A percentile compares a stretch with the other conserved stretches of the same genome.
These are phyloP conservation scores for Venustaconcha ellipsiformis DNA, from an alignment of 1,140 invertebrate species.

Conservation along the genomic window DNA sequence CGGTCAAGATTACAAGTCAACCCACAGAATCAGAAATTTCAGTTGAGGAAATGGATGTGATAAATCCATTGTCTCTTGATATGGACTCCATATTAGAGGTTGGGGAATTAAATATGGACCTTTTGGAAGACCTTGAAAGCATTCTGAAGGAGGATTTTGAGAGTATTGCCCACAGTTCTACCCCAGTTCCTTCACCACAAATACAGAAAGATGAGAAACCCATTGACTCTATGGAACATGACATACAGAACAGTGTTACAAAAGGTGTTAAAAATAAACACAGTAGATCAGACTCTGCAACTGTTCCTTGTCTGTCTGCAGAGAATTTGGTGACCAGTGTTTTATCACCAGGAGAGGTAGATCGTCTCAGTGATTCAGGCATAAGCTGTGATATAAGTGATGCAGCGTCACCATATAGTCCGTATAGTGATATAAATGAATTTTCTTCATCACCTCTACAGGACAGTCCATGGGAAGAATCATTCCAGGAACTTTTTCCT, in stretches of 20 bases:
- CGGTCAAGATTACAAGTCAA: background rate
- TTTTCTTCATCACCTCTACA: conserved; percentile 37
- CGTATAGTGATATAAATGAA: conserved; percentile 47
- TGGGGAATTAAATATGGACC: conserved; percentile 42
- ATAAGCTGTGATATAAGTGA: conserved; percentile 33
- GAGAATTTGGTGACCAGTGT: conserved; percentile 15
- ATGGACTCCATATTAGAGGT: conserved; percentile 14
- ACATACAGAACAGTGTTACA: too few species aligned
- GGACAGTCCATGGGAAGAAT: conserved; percentile 59
- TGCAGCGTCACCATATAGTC: conserved; percentile 36
- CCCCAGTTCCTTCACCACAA: too few species aligned
- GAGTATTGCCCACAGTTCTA: conserved; percentile 13
- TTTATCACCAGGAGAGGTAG: conserved; percentile 4
- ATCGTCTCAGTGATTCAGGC: conserved; percentile 17
- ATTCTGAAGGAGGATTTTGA: conserved; percentile 37
- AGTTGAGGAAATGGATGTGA: background rate
- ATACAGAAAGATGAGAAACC: too few species aligned
- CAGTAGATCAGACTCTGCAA: conserved; percentile 8
- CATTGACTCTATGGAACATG: too few species aligned
- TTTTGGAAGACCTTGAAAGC: conserved; percentile 45
- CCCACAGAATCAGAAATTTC: background rate
- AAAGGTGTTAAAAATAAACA: conserved; percentile 16
- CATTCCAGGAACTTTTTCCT: conserved; percentile 62
- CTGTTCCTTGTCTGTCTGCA: conserved; percentile 8
- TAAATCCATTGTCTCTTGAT: background rate